phyloP scores from a whole-genome alignment of 1,140 invertebrate species.

The Propsilocerus akamusi region DNA sequence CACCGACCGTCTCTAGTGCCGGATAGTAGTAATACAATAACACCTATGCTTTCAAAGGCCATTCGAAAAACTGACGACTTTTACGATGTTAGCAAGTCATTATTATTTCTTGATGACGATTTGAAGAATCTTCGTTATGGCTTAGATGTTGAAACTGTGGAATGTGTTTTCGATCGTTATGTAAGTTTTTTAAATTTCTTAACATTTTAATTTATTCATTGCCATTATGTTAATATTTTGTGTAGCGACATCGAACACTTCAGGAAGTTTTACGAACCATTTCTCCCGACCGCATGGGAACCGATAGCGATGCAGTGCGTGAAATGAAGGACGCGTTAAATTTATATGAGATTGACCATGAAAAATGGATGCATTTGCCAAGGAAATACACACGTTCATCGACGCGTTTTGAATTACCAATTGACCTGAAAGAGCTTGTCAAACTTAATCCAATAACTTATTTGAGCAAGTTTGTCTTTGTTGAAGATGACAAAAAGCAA shows the following conservation, averaged over 20 bases:
- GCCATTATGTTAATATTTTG: neutral
- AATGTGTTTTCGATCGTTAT: slow-evolving; percentile 22
- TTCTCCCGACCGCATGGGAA: neutral
- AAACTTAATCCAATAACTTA: slow-evolving; percentile 26
- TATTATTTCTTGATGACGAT: slow-evolving; percentile 20
- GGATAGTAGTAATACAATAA: slow-evolving; percentile 12
- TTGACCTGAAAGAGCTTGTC: slow-evolving; percentile 30
- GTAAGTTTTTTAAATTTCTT: slow-evolving; percentile 9
- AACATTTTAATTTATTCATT: neutral
- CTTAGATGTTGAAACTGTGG: slow-evolving; percentile 19
- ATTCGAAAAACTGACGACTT: neutral
- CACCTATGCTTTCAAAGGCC: slow-evolving; percentile 5
- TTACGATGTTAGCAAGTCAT: slow-evolving; percentile 9
- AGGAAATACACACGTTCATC: slow-evolving; percentile 37
- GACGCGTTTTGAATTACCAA: slow-evolving; percentile 38
- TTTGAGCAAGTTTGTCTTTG: slow-evolving; percentile 30
- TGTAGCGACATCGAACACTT: neutral
- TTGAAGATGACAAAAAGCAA: slow-evolving; percentile 33
- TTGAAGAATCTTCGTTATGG: slow-evolving; percentile 19
- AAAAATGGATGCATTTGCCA: slow-evolving; percentile 28
- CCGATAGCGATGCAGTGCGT: neutral
- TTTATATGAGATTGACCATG: slow-evolving; percentile 11
- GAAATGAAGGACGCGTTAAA: neutral
- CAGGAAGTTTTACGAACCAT: slow-evolving; percentile 5
- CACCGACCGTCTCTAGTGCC: slow-evolving; percentile 21